Evolutionary conservation across 2,113 vertebrate genomes (phyloP), one percentile per base, ranked within the genome.

Genomic region (cat (Felis catus)): DNA sequence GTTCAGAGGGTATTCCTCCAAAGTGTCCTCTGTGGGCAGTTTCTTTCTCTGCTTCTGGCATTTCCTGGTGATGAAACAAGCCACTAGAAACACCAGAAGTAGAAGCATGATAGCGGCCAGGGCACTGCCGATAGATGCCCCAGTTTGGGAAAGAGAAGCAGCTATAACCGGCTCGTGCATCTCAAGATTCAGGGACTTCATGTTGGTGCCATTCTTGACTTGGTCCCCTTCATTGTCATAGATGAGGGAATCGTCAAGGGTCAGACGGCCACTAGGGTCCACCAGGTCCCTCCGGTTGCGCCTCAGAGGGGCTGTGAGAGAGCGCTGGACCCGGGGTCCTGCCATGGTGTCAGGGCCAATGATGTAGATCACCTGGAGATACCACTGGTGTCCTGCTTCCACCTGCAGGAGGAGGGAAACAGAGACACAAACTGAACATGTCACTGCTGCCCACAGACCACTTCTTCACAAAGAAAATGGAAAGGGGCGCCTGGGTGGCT

Each of bases 341-440:
- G 99, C 98, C 58, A 98, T 96, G 3, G 99, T 99, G 96, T 99
- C 99, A 0, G 99, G 99, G 4, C 99, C 98, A 7, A 99, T 99
- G 12, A 99, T 98, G 0, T 99, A 99, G 98, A 99, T 99, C 63
- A 99, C 99, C 71, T 99, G 99, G 12, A 99, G 99, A 95, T 99
- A 99, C 99, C 99, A 99, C 98, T 99, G 99, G 96, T 99, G 99
- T 0, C 99, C 99, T 1, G 99, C 99, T 98, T 99, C 99, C 98
- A 99, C 99, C 99, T 99, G 97, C 15, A n/a, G 39, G 51, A 48
- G 70, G 65, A 95, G n/a, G 63, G 93, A 93, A n/a, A 91, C 0
- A 0, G 0, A 14, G 21, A n/a, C 3, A 36, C 36, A 65, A 66
- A n/a, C 3, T 2, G 0, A 23, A 76, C 3, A 10, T 0, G 45